Evolutionary conservation across 2,888 invertebrate species (phyloP).

Genomic region (Nephrotoma guestfalica): DNA sequence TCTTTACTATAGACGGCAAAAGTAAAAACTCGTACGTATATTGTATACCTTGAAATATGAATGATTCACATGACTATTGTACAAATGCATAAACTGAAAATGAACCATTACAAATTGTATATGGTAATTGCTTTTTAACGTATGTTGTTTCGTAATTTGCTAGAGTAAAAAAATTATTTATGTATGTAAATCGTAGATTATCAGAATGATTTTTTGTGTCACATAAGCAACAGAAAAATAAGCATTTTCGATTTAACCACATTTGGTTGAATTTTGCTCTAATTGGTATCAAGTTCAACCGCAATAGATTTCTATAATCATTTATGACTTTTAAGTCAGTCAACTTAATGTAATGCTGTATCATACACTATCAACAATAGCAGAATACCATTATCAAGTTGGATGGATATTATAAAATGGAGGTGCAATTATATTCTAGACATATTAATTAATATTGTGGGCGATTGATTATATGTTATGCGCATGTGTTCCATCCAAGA

Average conservation of each 20-base stretch:
- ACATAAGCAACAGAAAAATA: background rate
- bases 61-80: background rate
- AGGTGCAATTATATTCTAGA: too few relatives aligned
- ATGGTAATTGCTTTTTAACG: background rate
- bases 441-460: background rate
- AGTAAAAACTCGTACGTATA: background rate
- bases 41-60: background rate
- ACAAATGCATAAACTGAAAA: background rate
- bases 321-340: too few relatives aligned
- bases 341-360: too few relatives aligned
- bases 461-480: background rate
- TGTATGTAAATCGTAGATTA: too few relatives aligned
- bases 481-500: background rate
- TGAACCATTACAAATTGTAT: background rate
- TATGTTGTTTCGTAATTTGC: background rate
- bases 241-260: background rate
- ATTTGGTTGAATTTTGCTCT: background rate
- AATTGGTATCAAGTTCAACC: background rate
- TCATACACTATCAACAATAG: too few relatives aligned
- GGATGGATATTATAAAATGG: too few relatives aligned
- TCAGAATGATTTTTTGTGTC: too few relatives aligned
- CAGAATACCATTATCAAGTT: too few relatives aligned
- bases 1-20: too few relatives aligned
- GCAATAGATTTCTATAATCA: background rate
- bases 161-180: background rate